Conservation (phyloP, 2,888 invertebrate genomes). For the Pediacus dermestoides region DNA sequence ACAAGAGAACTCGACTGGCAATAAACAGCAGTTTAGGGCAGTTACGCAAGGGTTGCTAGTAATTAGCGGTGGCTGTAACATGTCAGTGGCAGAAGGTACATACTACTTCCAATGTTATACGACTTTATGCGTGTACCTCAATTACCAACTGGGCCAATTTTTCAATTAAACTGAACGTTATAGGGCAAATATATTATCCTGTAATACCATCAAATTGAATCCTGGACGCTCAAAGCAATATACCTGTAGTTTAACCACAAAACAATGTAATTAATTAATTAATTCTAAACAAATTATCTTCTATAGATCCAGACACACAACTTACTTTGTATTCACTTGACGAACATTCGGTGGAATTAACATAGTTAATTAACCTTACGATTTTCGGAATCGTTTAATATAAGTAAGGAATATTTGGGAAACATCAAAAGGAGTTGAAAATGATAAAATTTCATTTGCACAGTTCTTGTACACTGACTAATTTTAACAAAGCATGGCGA, state of each 20-base stretch:
- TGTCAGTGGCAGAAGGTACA: constrained; percentile 41
- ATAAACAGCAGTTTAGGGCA: constrained; percentile 35
- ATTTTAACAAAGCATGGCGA: constrained; percentile 22
- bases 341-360: constrained; percentile 1
- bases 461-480: constrained; percentile 23
- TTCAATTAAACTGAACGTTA: constrained; percentile 7
- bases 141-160: constrained; percentile 7
- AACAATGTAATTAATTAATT: not conserved
- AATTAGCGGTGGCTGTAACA: constrained; percentile 37
- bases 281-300: too few relatives aligned
- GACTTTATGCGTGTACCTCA: constrained; percentile 19
- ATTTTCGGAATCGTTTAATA: too few relatives aligned
- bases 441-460: constrained; percentile 22
- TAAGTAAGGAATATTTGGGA: not conserved
- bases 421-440: constrained; percentile 10
- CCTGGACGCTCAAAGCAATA: not conserved
- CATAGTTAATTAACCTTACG: not conserved
- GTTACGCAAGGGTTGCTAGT: constrained; percentile 34
- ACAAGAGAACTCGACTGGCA: constrained; percentile 26
- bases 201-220: too few relatives aligned
- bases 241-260: not conserved
- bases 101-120: constrained; percentile 39
- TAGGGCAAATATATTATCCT: too few relatives aligned
- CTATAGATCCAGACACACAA: too few relatives aligned
- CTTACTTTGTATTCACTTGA: too few relatives aligned